phyloP scores from a whole-genome alignment of 2,888 invertebrate genomes.

The Drosophila tripunctata region DNA sequence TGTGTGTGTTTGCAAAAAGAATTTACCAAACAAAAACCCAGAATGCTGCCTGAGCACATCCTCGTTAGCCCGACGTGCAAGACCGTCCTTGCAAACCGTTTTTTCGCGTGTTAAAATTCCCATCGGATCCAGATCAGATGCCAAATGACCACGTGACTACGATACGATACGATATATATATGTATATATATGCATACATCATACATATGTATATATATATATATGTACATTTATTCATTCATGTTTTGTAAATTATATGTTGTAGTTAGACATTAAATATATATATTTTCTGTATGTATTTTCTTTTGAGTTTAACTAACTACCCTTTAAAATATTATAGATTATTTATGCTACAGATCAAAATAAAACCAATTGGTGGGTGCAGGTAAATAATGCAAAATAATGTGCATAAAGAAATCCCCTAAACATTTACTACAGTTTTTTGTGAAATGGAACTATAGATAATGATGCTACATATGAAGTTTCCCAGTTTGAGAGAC shows the following conservation, averaged over 20 bases:
- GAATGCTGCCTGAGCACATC: slow-evolving; percentile 84
- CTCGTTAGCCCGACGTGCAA: slow-evolving; percentile 84
- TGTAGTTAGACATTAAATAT: slow-evolving; percentile 18
- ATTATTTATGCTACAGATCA: slow-evolving; percentile 4
- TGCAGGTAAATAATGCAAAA: slow-evolving; percentile 35
- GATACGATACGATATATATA: slow-evolving; percentile 46
- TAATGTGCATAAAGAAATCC: not conserved
- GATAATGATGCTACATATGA: slow-evolving; percentile 23
- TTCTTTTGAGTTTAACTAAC: slow-evolving; percentile 26
- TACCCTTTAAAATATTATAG: slow-evolving; percentile 29
- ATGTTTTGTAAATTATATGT: too few relatives aligned
- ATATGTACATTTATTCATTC: slow-evolving; percentile 5
- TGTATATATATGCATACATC: slow-evolving; percentile 22
- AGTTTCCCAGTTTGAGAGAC: slow-evolving; percentile 26
- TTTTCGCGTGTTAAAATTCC: slow-evolving; percentile 86
- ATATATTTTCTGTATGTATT: slow-evolving; percentile 17
- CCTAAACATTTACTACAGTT: slow-evolving; percentile 12
- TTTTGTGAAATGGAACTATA: slow-evolving; percentile 1
- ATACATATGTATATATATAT: slow-evolving; percentile 23
- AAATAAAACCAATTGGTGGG: slow-evolving; percentile 30
- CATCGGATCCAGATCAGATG: slow-evolving; percentile 93
- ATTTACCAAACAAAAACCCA: slow-evolving; percentile 84
- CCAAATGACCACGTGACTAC: slow-evolving; percentile 93
- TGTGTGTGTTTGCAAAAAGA: slow-evolving; percentile 60
- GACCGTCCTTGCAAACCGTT: slow-evolving; percentile 83